Evolutionary conservation across 2,113 vertebrate genomes (phyloP), one percentile per base, ranked within the genome.

Genomic region (Progne subis): DNA sequence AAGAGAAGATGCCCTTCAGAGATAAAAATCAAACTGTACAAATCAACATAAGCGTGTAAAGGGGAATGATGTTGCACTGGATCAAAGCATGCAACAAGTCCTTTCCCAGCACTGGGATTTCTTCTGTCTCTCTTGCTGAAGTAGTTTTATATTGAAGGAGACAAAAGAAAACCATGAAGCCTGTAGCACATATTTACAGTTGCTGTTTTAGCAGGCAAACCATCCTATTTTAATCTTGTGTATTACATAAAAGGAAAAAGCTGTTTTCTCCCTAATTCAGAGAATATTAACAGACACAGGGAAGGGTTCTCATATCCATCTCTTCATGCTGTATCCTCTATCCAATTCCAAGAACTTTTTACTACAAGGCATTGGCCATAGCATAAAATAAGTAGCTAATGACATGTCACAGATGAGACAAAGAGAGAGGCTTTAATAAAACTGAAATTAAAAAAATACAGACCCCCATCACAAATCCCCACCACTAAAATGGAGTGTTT

Each of bases 21-120:
- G 90, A 85, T 90, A 74, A 94, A 91, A 95, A 86, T 80, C 59
- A 47, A 60, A 59, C 28, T 69, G 63, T 34, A 89, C 31, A 95
- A 82, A 92, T 12, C 2, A 37, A 71, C 37, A 65, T 53, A 79
- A 53, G 67, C 0, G 0, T n/a, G 46, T 32, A 72, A 78, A 23
- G 46, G 32, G 52, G 74, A 91, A 88, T 25, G 46, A 49, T 50
- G 49, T 16, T 39, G 47, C 72, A 77, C 23, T 50, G 76, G 34
- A 64, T 31, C 43, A 69, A 65, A 82, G 57, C 25, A 26, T 12
- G 49, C n/a, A 82, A 46, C 39, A 50, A 64, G 63, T 78, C 47
- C 80, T 55, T 80, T 75, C 85, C 79, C 50, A 69, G 56, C 26
- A 59, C 32, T 55, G 57, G 4, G 37, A 41, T 49, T 87, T 60